Conservation (phyloP, 2,888 invertebrate species). For the Leptothorax acervorum region DNA sequence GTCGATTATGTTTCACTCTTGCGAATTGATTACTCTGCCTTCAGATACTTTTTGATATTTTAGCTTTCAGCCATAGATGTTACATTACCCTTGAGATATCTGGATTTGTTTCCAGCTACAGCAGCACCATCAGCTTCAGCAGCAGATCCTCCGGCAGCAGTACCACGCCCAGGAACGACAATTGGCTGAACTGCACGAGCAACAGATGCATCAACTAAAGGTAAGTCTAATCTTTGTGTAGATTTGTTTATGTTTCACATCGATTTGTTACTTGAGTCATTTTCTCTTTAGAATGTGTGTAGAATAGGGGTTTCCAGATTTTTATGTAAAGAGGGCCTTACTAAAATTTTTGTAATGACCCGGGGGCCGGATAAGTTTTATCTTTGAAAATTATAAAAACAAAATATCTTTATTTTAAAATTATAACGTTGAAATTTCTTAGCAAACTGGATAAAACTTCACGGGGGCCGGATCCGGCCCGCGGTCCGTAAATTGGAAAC, state of each 20-base stretch:
- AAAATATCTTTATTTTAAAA: background rate
- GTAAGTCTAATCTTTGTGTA: slow-evolving; percentile 85
- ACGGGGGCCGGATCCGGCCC: background rate
- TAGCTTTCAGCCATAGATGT: slow-evolving; percentile 70
- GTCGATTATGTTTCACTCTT: background rate
- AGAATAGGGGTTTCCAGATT: background rate
- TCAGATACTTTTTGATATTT: slow-evolving; percentile 1
- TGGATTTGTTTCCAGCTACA: slow-evolving; percentile 91
- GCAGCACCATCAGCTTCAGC: slow-evolving; percentile 97
- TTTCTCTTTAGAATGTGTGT: background rate
- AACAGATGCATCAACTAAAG: slow-evolving; percentile 96
- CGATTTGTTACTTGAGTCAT: background rate
- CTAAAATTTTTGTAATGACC: background rate
- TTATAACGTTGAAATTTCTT: background rate
- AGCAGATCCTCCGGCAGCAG: slow-evolving; percentile 95
- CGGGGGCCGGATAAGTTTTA: background rate
- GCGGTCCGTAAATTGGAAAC: background rate
- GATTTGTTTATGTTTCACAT: background rate
- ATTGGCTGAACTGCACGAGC: slow-evolving; percentile 95
- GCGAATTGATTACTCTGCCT: background rate
- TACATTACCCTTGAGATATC: slow-evolving; percentile 83
- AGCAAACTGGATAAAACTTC: too few species aligned
- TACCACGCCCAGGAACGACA: slow-evolving; percentile 97
- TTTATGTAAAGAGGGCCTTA: background rate
- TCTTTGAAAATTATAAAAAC: background rate